Percentiles rank a stretch among this genome's conserved stretches.
Evolutionary conservation across 2,113 vertebrate species (phyloP).

Genomic region (Myiozetetes cayanensis): DNA sequence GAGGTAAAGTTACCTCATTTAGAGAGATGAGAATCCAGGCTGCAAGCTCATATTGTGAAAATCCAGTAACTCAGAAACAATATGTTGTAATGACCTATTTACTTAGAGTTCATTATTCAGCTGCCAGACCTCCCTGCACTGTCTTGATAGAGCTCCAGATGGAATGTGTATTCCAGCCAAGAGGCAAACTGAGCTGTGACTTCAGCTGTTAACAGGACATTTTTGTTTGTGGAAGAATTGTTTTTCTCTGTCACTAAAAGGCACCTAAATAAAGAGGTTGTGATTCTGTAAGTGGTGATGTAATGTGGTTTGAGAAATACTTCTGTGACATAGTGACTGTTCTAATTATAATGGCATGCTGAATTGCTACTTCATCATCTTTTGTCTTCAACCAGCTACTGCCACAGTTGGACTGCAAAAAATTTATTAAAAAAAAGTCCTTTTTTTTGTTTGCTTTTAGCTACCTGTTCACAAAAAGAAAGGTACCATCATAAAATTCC

Average conservation of each 20-base stretch:
- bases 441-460: not conserved
- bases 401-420: not conserved
- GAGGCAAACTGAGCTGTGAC: slow-evolving; percentile 36
- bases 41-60: slow-evolving; percentile 1
- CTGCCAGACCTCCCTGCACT: slow-evolving; percentile 61
- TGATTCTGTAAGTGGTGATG: not conserved
- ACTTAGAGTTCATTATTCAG: slow-evolving; percentile 57
- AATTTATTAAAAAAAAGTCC: not conserved
- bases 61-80: slow-evolving; percentile 46
- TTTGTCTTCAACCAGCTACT: not conserved
- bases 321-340: not conserved
- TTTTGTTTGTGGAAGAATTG: slow-evolving; percentile 36
- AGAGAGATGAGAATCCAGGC: slow-evolving; percentile 3
- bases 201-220: slow-evolving; percentile 26
- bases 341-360: not conserved
- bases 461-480: not conserved
- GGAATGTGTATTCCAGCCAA: slow-evolving; percentile 30
- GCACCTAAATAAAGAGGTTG: slow-evolving; percentile 4
- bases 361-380: not conserved
- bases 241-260: slow-evolving; percentile 30
- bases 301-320: not conserved
- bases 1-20: not conserved
- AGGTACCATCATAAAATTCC: not conserved
- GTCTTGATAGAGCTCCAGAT: slow-evolving; percentile 55
- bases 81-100: slow-evolving; percentile 43